Evolutionary conservation across 1,140 invertebrate genomes (phyloP).

Genomic region (Lerema accius): DNA sequence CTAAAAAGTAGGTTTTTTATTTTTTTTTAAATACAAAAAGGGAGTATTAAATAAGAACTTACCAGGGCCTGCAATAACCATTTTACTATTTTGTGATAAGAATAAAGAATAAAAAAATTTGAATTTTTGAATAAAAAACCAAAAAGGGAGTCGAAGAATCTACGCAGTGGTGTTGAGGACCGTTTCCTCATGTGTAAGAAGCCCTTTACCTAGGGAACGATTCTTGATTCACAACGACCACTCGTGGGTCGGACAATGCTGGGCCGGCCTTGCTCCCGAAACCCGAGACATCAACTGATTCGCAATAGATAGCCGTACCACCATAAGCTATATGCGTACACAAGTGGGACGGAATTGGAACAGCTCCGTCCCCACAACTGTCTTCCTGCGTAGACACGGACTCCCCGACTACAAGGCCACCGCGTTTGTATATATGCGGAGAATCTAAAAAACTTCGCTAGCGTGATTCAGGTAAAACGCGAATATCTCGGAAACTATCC

Average conservation of each 20-base stretch:
- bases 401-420: slow-evolving; percentile 28
- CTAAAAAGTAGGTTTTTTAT: too few relatives aligned
- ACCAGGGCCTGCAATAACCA: too few relatives aligned
- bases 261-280: too few relatives aligned
- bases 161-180: slow-evolving; percentile 45
- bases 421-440: slow-evolving; percentile 37
- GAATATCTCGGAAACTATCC: slow-evolving; percentile 4
- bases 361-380: slow-evolving; percentile 40
- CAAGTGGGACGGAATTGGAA: slow-evolving; percentile 22
- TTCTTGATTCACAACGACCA: slow-evolving; percentile 3
- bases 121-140: too few relatives aligned
- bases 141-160: slow-evolving; percentile 47
- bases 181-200: slow-evolving; percentile 17
- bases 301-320: slow-evolving; percentile 20
- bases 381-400: slow-evolving; percentile 51
- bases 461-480: slow-evolving; percentile 43
- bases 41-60: too few relatives aligned
- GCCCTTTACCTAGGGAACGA: background rate
- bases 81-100: too few relatives aligned
- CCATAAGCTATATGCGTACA: slow-evolving; percentile 17
- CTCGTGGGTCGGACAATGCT: background rate
- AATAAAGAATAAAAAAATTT: too few relatives aligned
- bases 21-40: too few relatives aligned
- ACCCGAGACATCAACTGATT: too few relatives aligned
- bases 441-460: slow-evolving; percentile 42